Conservation (phyloP, 2,113 vertebrate genomes). For the Ginglymostoma cirratum region DNA sequence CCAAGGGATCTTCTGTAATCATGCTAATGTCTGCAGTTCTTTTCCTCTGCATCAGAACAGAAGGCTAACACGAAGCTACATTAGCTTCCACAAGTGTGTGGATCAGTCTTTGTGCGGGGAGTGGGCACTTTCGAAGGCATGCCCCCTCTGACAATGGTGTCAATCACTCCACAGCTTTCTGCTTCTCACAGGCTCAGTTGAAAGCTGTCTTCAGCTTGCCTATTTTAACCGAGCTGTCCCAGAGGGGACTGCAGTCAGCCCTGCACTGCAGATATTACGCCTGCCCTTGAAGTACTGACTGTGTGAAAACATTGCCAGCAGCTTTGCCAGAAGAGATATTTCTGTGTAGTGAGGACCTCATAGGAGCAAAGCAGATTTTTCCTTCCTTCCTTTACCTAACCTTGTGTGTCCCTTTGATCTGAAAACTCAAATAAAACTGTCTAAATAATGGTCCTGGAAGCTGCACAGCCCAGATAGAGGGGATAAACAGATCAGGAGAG, state of each 20-base stretch:
- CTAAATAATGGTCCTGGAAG: not conserved
- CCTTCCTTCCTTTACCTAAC: not conserved
- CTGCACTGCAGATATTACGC: not conserved
- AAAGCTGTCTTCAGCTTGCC: not conserved
- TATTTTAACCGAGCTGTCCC: not conserved
- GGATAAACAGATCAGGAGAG: not conserved
- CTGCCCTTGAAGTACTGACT: not conserved
- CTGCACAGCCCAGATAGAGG: too few relatives aligned
- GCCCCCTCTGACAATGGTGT: not conserved
- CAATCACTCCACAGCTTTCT: not conserved
- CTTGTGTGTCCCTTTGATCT: not conserved
- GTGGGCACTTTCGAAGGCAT: not conserved
- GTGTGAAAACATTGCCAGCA: not conserved
- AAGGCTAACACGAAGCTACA: not conserved
- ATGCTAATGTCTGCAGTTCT: not conserved
- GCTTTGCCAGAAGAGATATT: too few relatives aligned
- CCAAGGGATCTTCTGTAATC: too few relatives aligned
- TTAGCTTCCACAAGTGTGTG: not conserved
- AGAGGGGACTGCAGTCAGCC: not conserved
- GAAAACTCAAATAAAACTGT: not conserved
- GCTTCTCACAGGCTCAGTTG: not conserved
- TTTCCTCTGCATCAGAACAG: not conserved
- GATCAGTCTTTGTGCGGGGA: not conserved
- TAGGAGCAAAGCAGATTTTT: too few relatives aligned
- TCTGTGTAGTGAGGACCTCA: not conserved